These are phyloP conservation scores for Encarsia formosa DNA, from an alignment of 2,888 invertebrate genomes.

Conservation along the genomic window DNA sequence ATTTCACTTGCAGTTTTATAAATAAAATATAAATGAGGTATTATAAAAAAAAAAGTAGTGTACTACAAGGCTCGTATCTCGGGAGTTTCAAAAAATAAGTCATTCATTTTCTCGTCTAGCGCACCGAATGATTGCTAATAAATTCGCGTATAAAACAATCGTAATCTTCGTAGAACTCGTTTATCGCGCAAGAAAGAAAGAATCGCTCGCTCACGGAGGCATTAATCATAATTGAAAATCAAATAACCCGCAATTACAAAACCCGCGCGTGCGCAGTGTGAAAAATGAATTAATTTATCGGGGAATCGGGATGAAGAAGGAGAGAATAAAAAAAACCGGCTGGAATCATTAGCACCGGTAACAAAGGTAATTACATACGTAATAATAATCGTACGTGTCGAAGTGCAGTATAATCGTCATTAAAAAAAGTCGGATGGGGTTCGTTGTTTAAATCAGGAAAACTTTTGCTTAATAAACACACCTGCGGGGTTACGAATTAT, in stretches of 20 bases:
- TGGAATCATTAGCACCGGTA: neutral
- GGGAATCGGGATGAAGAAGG: neutral
- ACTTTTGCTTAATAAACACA: slow-evolving; percentile 11
- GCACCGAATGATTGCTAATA: no score
- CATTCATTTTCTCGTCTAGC: neutral
- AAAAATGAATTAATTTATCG: slow-evolving; percentile 8
- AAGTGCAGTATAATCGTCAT: slow-evolving; percentile 15
- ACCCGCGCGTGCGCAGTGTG: neutral
- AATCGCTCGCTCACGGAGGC: neutral
- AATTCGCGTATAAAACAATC: slow-evolving; percentile 1
- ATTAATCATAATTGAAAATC: slow-evolving; percentile 16
- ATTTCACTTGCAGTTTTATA: no score
- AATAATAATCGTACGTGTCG: neutral
- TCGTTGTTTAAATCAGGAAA: slow-evolving; percentile 19
- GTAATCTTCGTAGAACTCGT: neutral
- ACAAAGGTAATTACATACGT: slow-evolving; percentile 16
- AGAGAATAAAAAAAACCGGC: neutral
- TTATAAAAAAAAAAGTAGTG: no score
- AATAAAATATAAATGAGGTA: no score
- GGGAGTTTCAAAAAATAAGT: no score
- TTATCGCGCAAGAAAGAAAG: neutral
- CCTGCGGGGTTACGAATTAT: slow-evolving; percentile 16
- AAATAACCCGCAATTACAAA: neutral
- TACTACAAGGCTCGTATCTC: no score
- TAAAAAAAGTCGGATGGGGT: no score